Evolutionary conservation across 2,113 vertebrate species (phyloP), one percentile per base, ranked within the genome.

Genomic region (Vulpes ferrilata): DNA sequence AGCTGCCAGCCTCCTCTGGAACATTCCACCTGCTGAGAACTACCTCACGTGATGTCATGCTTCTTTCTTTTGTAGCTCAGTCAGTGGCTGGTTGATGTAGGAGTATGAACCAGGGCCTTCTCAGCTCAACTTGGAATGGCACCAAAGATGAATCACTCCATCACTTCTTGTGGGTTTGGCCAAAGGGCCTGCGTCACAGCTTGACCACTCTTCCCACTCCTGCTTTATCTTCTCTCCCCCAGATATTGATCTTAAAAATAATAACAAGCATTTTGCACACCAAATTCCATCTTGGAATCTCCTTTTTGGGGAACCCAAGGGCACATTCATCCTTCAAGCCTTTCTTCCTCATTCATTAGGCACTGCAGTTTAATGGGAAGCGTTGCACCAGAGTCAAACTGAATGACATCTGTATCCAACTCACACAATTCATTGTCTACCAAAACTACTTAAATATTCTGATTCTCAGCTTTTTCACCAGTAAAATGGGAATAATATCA

Each of bases 41-140:
- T 16, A 35, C 10, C n/a, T 25, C 16, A 17, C 17, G 5, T 27
- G 25, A 8, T 1, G 4, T 6, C 19, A 8, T 3, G 25, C 3
- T 32, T 43, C 69, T 57, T 60, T 55, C 38, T 69, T 22, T 9
- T 5, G 9, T 23, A 13, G 11, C 16, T 19, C 2, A 20, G 30
- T 51, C 10, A 71, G 8, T 51, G 43, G 53, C 55, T 67, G 23
- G 51, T 2, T 51, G 13, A 53, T 3, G 16, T 23, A 13, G 48
- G 19, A 32, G 2, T 27, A 19, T 27, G 32, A 67, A 60, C 0
- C 19, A 16, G 19, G n/a, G 53, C 12, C 23, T 60, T 59, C 65
- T 89, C 35, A 60, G 69, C 62, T 60, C 27, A 59, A 15, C 13
- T 76, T 51, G 11, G 35, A 73, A 32, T 19, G 30, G 23, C 32